Evolutionary conservation across 2,888 invertebrate species (phyloP).

Genomic region (Drosophila lutescens): DNA sequence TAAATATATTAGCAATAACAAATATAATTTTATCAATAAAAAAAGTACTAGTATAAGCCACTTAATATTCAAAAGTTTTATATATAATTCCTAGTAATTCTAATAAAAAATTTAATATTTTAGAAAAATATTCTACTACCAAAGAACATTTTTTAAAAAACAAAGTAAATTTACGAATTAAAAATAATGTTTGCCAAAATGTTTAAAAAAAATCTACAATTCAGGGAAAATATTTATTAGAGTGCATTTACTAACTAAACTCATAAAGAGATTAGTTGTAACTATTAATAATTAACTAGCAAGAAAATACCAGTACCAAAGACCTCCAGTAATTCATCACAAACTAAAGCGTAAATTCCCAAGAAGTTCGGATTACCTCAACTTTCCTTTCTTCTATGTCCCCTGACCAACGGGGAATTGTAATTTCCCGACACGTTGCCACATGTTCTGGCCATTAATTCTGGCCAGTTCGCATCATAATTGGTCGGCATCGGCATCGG

Average conservation of each 20-base stretch:
- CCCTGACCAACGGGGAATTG: slow-evolving; percentile 1
- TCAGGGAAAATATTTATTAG: not conserved
- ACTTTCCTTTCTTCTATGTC: not conserved
- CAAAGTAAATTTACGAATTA: no score
- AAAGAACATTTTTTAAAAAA: no score
- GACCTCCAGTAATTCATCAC: not conserved
- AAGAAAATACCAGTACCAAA: not conserved
- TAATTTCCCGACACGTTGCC: slow-evolving; percentile 27
- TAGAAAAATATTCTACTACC: no score
- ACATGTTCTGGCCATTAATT: slow-evolving; percentile 59
- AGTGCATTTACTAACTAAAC: no score
- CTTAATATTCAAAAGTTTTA: no score
- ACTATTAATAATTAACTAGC: not conserved
- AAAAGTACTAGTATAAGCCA: no score
- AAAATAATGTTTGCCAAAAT: no score
- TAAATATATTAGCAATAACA: no score
- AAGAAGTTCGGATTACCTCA: not conserved
- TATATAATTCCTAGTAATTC: no score
- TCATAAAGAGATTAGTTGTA: not conserved
- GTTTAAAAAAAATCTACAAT: no score
- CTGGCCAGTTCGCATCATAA: slow-evolving; percentile 46
- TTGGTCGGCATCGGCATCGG: slow-evolving; percentile 27
- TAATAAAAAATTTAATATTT: no score
- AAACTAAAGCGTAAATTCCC: not conserved
- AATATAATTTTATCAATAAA: no score